Conservation (phyloP, 1,140 invertebrate genomes). For the Doryteuthis pealeii region DNA sequence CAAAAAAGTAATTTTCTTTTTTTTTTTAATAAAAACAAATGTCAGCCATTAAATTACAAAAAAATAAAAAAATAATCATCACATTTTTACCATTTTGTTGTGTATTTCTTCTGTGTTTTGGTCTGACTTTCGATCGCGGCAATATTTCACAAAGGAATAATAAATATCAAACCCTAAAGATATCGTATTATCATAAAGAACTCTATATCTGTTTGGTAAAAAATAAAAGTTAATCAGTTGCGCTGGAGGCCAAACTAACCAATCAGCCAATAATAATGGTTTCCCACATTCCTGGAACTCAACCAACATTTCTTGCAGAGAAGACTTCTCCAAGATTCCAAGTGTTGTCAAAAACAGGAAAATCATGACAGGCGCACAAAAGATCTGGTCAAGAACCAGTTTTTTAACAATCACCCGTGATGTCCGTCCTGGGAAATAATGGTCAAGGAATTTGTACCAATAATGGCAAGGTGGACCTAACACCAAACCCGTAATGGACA, state of each 20-base stretch:
- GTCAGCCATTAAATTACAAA: too few relatives aligned
- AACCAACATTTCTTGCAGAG: conserved; percentile 41
- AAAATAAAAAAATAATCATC: too few relatives aligned
- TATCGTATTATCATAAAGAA: conserved; percentile 87
- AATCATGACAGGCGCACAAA: conserved; percentile 84
- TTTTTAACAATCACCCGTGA: conserved; percentile 77
- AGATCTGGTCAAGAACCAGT: conserved; percentile 81
- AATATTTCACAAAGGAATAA: conserved; percentile 83
- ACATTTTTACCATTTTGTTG: too few relatives aligned
- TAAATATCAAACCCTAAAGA: conserved; percentile 89
- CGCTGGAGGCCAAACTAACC: conserved; percentile 78
- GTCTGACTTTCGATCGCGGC: neutral
- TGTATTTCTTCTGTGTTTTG: too few relatives aligned
- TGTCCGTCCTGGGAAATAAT: conserved; percentile 70
- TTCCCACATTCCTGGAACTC: conserved; percentile 59
- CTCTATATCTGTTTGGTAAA: conserved; percentile 78
- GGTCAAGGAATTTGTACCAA: conserved; percentile 78
- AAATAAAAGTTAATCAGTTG: conserved; percentile 87
- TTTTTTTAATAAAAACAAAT: too few relatives aligned
- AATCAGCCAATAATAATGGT: conserved; percentile 78
- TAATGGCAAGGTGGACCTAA: conserved; percentile 83
- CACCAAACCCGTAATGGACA: conserved; percentile 72
- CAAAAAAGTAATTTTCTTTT: too few relatives aligned
- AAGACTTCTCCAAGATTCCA: conserved; percentile 71
- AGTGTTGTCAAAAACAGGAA: conserved; percentile 78